Evolutionary conservation across 2,888 invertebrate genomes (phyloP).

Genomic region (Ferdinandea cuprea): DNA sequence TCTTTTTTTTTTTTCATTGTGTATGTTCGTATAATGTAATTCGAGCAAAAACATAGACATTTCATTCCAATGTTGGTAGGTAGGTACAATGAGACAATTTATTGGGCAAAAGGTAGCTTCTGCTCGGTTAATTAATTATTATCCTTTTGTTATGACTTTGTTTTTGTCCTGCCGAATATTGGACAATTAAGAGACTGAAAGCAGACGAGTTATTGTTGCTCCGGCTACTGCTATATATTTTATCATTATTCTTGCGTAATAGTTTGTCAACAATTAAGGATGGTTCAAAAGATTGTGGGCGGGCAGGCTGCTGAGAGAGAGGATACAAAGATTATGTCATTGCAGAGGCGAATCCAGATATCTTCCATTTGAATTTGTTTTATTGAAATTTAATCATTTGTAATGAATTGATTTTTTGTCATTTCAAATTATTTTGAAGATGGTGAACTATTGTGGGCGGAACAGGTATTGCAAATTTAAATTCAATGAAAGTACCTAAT

Average conservation of each 20-base stretch:
- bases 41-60: neutral
- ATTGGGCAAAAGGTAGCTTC: slow-evolving; percentile 67
- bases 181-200: slow-evolving; percentile 55
- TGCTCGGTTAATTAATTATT: slow-evolving; percentile 74
- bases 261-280: slow-evolving; percentile 57
- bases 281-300: neutral
- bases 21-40: slow-evolving; percentile 2
- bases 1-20: neutral
- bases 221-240: slow-evolving; percentile 13
- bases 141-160: slow-evolving; percentile 73
- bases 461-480: too few species aligned
- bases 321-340: slow-evolving; percentile 67
- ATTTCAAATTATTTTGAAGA: too few species aligned
- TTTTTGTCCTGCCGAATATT: slow-evolving; percentile 52
- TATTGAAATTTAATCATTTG: neutral
- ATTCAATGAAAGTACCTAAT: too few species aligned
- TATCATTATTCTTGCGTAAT: slow-evolving; percentile 69
- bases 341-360: slow-evolving; percentile 32
- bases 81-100: slow-evolving; percentile 64
- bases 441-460: too few species aligned
- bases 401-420: too few species aligned
- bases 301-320: slow-evolving; percentile 6
- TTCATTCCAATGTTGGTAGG: neutral
- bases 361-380: slow-evolving; percentile 31
- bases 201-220: slow-evolving; percentile 39